Evolutionary conservation across 2,888 invertebrate species (phyloP).

Genomic region (Therioaphis trifolii): DNA sequence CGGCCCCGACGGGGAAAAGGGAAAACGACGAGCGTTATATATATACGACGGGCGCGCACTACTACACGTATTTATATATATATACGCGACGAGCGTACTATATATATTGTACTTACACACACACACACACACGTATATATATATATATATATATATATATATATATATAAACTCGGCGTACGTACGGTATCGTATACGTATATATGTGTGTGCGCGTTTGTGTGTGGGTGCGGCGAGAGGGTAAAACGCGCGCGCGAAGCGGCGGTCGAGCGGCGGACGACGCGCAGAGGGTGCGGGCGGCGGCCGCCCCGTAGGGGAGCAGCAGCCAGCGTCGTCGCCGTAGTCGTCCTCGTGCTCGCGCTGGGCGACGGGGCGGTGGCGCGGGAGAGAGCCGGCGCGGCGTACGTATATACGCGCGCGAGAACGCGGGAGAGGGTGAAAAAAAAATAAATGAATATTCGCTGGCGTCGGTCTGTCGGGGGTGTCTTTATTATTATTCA

Average conservation of each 20-base stretch:
- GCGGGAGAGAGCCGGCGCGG: background rate
- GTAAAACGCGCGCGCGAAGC: conserved; percentile 25
- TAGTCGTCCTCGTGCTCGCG: background rate
- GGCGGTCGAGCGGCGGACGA: background rate
- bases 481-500: conserved; percentile 60
- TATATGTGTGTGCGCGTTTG: conserved; percentile 17
- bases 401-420: background rate
- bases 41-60: background rate
- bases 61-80: background rate
- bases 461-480: conserved; percentile 62
- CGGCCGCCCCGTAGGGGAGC: conserved; percentile 1
- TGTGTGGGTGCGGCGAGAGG: conserved; percentile 37
- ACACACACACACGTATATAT: no score
- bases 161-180: no score
- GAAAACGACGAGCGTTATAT: conserved; percentile 32
- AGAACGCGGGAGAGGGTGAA: background rate
- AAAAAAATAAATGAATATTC: conserved; percentile 54
- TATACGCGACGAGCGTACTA: background rate
- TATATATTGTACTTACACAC: no score
- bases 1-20: background rate
- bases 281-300: background rate
- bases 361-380: background rate
- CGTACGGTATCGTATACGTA: no score
- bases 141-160: no score
- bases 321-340: background rate